Base-by-base conservation (phyloP, 2,888 invertebrate genomes). In the Drosophila mettleri region DNA sequence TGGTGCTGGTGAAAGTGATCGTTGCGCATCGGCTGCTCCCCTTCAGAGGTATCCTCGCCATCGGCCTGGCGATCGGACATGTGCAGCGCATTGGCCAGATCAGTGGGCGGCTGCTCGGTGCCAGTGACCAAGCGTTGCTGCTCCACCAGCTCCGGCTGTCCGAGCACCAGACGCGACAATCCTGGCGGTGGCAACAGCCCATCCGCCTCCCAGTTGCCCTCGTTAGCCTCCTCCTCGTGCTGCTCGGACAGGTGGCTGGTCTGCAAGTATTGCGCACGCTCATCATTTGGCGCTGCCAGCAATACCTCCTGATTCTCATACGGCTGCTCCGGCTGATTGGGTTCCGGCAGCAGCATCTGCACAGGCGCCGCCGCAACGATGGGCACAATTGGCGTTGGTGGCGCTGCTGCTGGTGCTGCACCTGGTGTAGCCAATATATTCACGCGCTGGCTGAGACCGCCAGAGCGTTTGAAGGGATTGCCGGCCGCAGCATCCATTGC, bases 201-300 rank as follows among this genome's bases (percentile, higher is more conserved):
- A 73, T 94, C 93, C 9, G 85, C 74, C 68, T 91, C 92, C 54
- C 90, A 83, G 58, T 86, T 89, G 52, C 82, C 74, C 41, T 90
- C 90, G 24, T 82, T 43, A 9, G 33, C 88, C 46, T 80, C 84
- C 46, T 80, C 84, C 49, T 82, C 84, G 7, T 74, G 71, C 72
- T 90, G 91, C 78, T 94, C 94, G 2, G 95, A 95, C 48, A 96
- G 91, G 85, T 96, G 95, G 18, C 96, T 96, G 2, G 96, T 96
- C 92, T 96, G 96, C 64, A 96, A 92, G 90, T 96, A 96, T 90
- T 96, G 95, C 89, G 96, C 95, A 63, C 96, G 93, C 80, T 96
- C 96, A 89, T 94, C 94, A 68, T 94, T 94, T 0, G 95, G 95
- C 4, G 90, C 90, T 1, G 85, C 64, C 16, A 74, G 18, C 18